Conservation (phyloP, 2,888 invertebrate genomes). For the Morpho achilles region DNA sequence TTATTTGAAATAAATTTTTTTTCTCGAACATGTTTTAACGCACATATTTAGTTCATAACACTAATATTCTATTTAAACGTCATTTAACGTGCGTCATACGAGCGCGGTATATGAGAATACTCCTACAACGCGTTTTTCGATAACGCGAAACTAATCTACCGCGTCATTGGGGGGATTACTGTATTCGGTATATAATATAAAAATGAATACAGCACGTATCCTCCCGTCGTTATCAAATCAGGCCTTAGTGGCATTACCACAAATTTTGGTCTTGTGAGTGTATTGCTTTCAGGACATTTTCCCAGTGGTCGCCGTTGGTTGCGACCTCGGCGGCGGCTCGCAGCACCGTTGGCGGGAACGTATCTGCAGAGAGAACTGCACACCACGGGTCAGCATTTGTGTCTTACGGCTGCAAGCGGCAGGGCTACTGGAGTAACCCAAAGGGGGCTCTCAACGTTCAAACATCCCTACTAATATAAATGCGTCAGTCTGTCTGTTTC, state of each 20-base stretch:
- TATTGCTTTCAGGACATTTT: constrained; percentile 81
- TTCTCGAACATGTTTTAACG: too few relatives aligned
- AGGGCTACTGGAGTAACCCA: neutral
- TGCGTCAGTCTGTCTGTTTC: too few relatives aligned
- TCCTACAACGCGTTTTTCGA: too few relatives aligned
- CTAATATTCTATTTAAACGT: too few relatives aligned
- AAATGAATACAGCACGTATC: constrained; percentile 71
- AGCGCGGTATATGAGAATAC: too few relatives aligned
- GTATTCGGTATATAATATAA: constrained; percentile 45
- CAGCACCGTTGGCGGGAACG: constrained; percentile 61
- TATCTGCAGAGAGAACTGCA: constrained; percentile 79
- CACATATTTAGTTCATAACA: too few relatives aligned
- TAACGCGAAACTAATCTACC: too few relatives aligned
- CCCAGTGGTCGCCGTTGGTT: constrained; percentile 82
- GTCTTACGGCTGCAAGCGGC: constrained; percentile 36
- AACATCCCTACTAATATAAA: too few relatives aligned
- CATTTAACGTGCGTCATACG: too few relatives aligned
- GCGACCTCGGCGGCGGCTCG: constrained; percentile 81
- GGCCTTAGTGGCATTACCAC: constrained; percentile 74
- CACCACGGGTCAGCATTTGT: constrained; percentile 71
- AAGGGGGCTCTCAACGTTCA: too few relatives aligned
- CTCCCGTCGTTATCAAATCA: constrained; percentile 48
- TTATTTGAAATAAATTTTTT: too few relatives aligned
- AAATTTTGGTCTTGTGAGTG: constrained; percentile 75
- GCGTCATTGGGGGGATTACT: too few relatives aligned